Conservation (phyloP, 2,888 invertebrate genomes). For the Catocala fraxini region DNA sequence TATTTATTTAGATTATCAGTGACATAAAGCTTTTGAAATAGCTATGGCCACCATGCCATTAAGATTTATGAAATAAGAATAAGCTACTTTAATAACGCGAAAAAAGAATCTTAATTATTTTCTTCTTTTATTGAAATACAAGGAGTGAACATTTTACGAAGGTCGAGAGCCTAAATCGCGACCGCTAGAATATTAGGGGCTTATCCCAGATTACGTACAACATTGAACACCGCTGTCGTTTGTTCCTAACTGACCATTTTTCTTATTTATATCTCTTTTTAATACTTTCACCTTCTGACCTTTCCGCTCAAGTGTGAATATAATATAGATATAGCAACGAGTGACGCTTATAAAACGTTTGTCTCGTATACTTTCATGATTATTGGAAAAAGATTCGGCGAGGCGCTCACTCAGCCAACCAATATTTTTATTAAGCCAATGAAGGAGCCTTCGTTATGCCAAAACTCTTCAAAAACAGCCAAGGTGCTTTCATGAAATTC, state of each 20-base stretch:
- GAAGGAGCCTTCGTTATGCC: slow-evolving; percentile 30
- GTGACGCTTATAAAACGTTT: slow-evolving; percentile 22
- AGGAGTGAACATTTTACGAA: slow-evolving; percentile 46
- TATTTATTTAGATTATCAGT: slow-evolving; percentile 10
- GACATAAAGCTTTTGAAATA: slow-evolving; percentile 9
- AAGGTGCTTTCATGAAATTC: slow-evolving; percentile 46
- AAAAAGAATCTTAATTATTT: slow-evolving; percentile 48
- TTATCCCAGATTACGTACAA: slow-evolving; percentile 71
- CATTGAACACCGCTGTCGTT: slow-evolving; percentile 63
- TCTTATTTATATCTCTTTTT: slow-evolving; percentile 48
- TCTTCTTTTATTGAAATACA: slow-evolving; percentile 47
- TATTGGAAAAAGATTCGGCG: slow-evolving; percentile 38
- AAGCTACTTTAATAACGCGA: slow-evolving; percentile 24
- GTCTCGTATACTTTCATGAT: slow-evolving; percentile 28
- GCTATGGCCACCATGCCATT: slow-evolving; percentile 1
- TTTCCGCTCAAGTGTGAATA: slow-evolving; percentile 9
- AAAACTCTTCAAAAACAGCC: slow-evolving; percentile 38
- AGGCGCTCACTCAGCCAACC: slow-evolving; percentile 33
- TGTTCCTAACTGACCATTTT: slow-evolving; percentile 51
- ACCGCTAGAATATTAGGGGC: slow-evolving; percentile 68
- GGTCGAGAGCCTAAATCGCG: slow-evolving; percentile 61
- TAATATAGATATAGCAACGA: slow-evolving; percentile 24
- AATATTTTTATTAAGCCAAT: slow-evolving; percentile 40
- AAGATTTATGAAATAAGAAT: slow-evolving; percentile 3
- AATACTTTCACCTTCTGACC: slow-evolving; percentile 18